Evolutionary conservation across 2,113 vertebrate genomes (phyloP).

Genomic region (Pan paniscus): DNA sequence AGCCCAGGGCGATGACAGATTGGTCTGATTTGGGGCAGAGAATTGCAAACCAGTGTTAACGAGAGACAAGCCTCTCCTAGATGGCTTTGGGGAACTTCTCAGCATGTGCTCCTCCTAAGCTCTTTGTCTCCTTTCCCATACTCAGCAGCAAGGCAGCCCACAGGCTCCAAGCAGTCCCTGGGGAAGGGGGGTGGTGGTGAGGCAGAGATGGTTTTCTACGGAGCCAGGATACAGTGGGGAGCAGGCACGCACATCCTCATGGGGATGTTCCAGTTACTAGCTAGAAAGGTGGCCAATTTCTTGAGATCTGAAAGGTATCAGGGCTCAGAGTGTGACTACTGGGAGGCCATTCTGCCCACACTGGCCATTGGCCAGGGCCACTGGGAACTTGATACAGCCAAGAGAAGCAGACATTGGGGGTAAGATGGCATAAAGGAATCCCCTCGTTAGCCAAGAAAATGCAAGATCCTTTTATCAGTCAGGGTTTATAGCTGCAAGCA

Average conservation of each 20-base stretch:
- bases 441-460: not conserved
- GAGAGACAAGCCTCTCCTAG: not conserved
- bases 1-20: not conserved
- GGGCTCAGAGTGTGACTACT: not conserved
- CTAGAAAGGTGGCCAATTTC: not conserved
- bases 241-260: not conserved
- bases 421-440: not conserved
- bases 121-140: slow-evolving; percentile 35
- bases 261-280: not conserved
- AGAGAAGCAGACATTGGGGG: not conserved
- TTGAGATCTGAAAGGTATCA: not conserved
- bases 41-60: not conserved
- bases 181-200: not conserved
- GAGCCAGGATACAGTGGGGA: not conserved
- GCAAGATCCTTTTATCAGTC: not conserved
- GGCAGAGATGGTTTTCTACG: not conserved
- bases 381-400: not conserved
- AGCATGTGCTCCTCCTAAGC: not conserved
- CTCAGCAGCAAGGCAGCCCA: not conserved
- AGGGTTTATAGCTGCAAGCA: not conserved
- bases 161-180: slow-evolving; percentile 7
- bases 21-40: not conserved
- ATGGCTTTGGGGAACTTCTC: not conserved
- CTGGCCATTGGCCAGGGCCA: not conserved
- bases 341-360: not conserved